These are phyloP conservation scores for Brenthis daphne DNA, from an alignment of 2,888 invertebrate species.

Conservation along the genomic window DNA sequence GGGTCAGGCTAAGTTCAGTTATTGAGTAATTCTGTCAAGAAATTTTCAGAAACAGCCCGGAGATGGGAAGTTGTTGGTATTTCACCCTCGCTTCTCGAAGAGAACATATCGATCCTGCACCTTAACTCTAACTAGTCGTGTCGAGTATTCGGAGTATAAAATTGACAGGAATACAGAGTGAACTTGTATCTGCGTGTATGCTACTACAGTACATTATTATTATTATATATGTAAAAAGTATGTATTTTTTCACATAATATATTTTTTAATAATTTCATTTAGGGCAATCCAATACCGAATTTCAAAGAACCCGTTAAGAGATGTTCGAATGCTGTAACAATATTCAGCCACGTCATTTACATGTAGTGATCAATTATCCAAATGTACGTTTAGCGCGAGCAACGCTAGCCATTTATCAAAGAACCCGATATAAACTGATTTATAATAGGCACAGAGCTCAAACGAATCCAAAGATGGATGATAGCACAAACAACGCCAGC, in stretches of 20 bases:
- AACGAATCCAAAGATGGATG: constrained; percentile 20
- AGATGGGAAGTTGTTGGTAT: too few species aligned
- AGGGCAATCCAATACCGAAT: not conserved
- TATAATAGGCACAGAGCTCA: constrained; percentile 15
- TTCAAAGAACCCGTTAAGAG: constrained; percentile 5
- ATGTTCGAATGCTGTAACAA: constrained; percentile 14
- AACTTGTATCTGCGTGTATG: too few species aligned
- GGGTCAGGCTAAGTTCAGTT: too few species aligned
- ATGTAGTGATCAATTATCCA: constrained; percentile 27
- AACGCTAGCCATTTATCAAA: constrained; percentile 19
- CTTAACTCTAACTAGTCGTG: too few species aligned
- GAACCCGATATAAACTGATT: constrained; percentile 20
- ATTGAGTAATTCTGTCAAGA: too few species aligned
- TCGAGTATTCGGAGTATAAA: too few species aligned
- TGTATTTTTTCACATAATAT: not conserved
- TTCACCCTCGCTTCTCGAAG: too few species aligned
- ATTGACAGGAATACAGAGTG: too few species aligned
- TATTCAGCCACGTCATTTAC: constrained; percentile 22
- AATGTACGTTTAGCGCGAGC: constrained; percentile 2
- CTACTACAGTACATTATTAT: too few species aligned
- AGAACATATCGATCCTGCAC: too few species aligned
- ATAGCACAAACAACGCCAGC: constrained; percentile 12
- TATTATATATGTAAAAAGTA: too few species aligned
- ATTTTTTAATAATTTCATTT: not conserved
- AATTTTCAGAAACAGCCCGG: too few species aligned